A percentile compares a stretch with the other conserved stretches of the same genome.
Conservation (phyloP, 1,140 invertebrate genomes). For the Harlomillsia oculata region DNA sequence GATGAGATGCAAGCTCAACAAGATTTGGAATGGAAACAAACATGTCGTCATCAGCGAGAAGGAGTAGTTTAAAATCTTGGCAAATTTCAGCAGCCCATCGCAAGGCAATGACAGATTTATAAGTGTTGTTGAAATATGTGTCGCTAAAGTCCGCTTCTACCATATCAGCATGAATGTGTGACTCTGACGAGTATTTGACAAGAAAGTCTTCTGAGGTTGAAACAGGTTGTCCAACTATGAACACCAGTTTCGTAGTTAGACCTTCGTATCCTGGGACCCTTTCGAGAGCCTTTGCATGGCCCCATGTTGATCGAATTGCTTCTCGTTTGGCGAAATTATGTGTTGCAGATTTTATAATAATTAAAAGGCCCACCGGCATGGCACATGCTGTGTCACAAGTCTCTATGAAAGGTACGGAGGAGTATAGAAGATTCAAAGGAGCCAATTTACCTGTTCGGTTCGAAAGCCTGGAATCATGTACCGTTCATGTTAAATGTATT, state of each 20-base stretch:
- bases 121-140: conserved; percentile 80
- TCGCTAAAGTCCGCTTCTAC: conserved; percentile 72
- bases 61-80: conserved; percentile 62
- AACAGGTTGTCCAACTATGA: conserved; percentile 4
- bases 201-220: conserved; percentile 54
- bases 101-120: conserved; percentile 80
- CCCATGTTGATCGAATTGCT: conserved; percentile 16
- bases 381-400: background rate
- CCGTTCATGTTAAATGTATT: too few species aligned
- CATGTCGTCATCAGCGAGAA: conserved; percentile 86
- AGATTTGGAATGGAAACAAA: conserved; percentile 80
- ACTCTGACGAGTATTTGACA: too few species aligned
- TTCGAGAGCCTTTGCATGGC: background rate
- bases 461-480: too few species aligned
- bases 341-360: conserved; percentile 15
- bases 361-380: background rate
- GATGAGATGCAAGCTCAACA: conserved; percentile 60
- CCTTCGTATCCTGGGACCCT: background rate
- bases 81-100: conserved; percentile 71
- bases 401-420: background rate
- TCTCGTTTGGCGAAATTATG: background rate
- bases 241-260: conserved; percentile 13
- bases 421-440: background rate
- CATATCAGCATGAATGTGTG: conserved; percentile 60
- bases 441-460: too few species aligned